A percentile compares a stretch with the other conserved stretches of the same genome.
These are phyloP conservation scores for Tenthredo notha DNA, from an alignment of 2,888 invertebrate genomes.

Conservation along the genomic window DNA sequence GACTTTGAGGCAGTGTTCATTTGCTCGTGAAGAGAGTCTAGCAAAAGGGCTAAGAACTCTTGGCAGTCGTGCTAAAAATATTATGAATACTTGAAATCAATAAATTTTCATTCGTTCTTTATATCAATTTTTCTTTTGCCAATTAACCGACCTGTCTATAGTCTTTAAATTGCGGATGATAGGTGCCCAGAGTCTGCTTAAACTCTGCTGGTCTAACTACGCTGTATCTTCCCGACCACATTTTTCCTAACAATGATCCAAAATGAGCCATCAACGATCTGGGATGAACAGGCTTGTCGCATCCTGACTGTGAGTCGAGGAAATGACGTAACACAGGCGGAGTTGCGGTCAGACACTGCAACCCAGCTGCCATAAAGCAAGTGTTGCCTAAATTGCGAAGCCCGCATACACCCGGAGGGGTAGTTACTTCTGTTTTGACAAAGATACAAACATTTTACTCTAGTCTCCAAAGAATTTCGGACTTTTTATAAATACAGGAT, in stretches of 20 bases:
- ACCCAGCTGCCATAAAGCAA: conserved; percentile 82
- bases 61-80: conserved; percentile 83
- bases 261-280: conserved; percentile 80
- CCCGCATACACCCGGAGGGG: conserved; percentile 80
- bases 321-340: conserved; percentile 81
- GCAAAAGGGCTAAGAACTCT: conserved; percentile 83
- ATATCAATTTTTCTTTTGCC: conserved; percentile 6
- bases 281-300: conserved; percentile 70
- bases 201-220: conserved; percentile 81
- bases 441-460: not conserved
- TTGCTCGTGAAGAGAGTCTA: conserved; percentile 83
- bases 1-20: conserved; percentile 77
- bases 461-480: not conserved
- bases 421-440: conserved; percentile 63
- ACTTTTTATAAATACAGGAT: not conserved
- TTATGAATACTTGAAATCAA: not conserved
- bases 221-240: conserved; percentile 82
- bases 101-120: not conserved
- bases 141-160: conserved; percentile 80
- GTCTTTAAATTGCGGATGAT: conserved; percentile 83
- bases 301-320: conserved; percentile 73
- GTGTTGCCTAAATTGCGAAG: conserved; percentile 81
- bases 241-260: conserved; percentile 79
- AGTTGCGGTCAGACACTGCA: conserved; percentile 81
- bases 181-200: conserved; percentile 81